phyloP scores from a whole-genome alignment of 2,113 vertebrate genomes.

The Platichthys stellatus region DNA sequence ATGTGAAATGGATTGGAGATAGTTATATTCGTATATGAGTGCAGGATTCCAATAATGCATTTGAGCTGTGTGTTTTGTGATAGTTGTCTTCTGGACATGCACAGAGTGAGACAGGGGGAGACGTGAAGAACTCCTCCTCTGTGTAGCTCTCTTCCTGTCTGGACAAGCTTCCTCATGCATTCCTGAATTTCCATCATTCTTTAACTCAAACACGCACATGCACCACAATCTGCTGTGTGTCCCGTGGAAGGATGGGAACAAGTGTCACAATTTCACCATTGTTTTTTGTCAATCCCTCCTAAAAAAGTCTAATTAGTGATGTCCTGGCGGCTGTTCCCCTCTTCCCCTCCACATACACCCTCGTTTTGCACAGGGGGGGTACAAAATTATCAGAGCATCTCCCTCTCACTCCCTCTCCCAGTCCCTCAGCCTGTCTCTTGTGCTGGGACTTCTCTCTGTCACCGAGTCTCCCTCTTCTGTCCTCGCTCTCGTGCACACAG shows the following conservation, averaged over 20 bases:
- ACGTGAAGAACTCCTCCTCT: constrained; percentile 19
- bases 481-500: constrained; percentile 54
- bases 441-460: constrained; percentile 52
- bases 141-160: constrained; percentile 53
- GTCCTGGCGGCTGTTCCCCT: neutral
- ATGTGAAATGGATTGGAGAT: too few relatives aligned
- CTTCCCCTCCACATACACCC: constrained; percentile 20
- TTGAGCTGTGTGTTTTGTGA: neutral
- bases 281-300: neutral
- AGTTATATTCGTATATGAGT: too few relatives aligned
- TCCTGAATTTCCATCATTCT: constrained; percentile 70
- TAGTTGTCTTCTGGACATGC: neutral
- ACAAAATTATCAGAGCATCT: constrained; percentile 39
- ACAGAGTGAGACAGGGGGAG: neutral
- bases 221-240: constrained; percentile 18
- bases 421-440: constrained; percentile 44
- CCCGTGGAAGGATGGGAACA: constrained; percentile 31
- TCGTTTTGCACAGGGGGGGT: neutral
- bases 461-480: constrained; percentile 49
- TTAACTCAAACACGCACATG: constrained; percentile 23
- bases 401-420: neutral
- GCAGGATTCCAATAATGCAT: neutral
- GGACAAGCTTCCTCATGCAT: constrained; percentile 70
- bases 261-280: neutral
- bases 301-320: constrained; percentile 2